phyloP scores from a whole-genome alignment of 2,888 invertebrate species.

The Adineta ricciae region DNA sequence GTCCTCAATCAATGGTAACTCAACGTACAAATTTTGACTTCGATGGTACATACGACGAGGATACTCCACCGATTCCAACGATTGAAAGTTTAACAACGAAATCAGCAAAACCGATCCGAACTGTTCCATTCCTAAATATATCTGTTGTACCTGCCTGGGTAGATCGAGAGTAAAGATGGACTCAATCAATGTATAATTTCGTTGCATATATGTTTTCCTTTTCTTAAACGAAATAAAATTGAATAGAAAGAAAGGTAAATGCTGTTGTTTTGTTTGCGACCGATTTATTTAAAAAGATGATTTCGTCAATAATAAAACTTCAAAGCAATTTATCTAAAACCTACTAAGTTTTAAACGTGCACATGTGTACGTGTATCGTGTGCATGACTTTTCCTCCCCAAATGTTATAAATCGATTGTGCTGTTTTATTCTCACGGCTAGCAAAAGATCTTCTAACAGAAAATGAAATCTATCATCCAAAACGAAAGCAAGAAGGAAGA shows the following conservation, averaged over 20 bases:
- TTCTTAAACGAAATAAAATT: not conserved
- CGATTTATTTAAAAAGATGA: not conserved
- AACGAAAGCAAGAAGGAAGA: not conserved
- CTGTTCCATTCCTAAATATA: not conserved
- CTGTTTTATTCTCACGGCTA: not conserved
- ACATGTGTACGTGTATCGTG: too few species aligned
- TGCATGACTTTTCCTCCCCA: too few species aligned
- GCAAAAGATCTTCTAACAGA: not conserved
- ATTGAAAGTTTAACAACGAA: not conserved
- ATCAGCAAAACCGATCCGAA: not conserved
- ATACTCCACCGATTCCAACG: not conserved
- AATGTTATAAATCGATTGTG: not conserved
- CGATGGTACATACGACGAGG: not conserved
- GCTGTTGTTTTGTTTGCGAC: not conserved
- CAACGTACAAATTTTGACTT: not conserved
- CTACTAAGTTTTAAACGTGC: not conserved
- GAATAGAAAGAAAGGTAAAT: not conserved
- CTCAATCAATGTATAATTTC: not conserved
- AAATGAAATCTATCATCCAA: not conserved
- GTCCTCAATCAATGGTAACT: not conserved
- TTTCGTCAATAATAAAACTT: not conserved
- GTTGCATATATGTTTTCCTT: not conserved
- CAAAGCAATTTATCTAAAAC: not conserved
- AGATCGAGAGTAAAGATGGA: not conserved
- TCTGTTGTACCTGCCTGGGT: not conserved